These are phyloP conservation scores for Gallinago nigripennis DNA, from an alignment of 2,797 vertebrate species.

Conservation along the genomic window DNA sequence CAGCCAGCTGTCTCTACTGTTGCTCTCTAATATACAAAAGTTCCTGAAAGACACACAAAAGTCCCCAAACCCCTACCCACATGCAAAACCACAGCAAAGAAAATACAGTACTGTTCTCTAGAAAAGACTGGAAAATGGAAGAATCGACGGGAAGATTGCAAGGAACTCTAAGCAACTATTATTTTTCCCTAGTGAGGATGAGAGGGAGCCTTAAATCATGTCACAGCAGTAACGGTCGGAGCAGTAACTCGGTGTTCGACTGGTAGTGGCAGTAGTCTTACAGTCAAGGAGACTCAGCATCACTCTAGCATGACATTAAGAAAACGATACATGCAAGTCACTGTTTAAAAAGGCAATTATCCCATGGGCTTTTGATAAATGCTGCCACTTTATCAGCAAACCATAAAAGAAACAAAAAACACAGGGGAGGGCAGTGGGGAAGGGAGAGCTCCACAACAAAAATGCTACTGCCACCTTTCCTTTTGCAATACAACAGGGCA, in stretches of 20 bases:
- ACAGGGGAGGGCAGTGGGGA: not conserved
- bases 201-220: not conserved
- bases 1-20: constrained; percentile 48
- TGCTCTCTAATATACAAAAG: constrained; percentile 6
- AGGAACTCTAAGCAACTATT: not conserved
- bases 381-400: not conserved
- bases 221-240: not conserved
- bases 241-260: not conserved
- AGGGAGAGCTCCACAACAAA: not conserved
- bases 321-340: not conserved
- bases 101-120: not conserved
- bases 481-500: not conserved
- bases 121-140: not conserved
- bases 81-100: not conserved
- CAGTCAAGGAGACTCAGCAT: not conserved
- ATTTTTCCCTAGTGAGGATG: not conserved
- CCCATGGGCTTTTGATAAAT: not conserved
- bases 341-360: not conserved
- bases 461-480: not conserved
- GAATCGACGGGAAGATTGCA: not conserved
- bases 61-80: not conserved
- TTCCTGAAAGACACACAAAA: not conserved
- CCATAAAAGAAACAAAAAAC: not conserved
- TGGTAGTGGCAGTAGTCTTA: not conserved
- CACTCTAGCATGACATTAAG: not conserved